Evolutionary conservation across 2,888 invertebrate genomes (phyloP).

Genomic region (Acleris emargana): DNA sequence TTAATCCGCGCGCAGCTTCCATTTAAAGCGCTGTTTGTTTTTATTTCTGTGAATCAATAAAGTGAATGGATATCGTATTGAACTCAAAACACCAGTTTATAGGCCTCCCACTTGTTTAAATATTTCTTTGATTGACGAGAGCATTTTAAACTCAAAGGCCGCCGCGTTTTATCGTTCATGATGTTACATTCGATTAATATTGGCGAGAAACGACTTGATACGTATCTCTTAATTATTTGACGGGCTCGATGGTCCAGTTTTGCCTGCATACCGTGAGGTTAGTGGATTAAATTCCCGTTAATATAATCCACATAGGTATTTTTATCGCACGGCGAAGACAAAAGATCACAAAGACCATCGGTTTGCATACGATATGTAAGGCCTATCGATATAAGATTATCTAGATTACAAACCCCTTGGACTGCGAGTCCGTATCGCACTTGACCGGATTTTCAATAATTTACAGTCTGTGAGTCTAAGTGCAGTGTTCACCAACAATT

Average conservation of each 20-base stretch:
- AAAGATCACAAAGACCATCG: no score
- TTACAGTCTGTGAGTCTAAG: no score
- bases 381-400: no score
- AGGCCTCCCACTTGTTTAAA: not conserved
- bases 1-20: slow-evolving; percentile 63
- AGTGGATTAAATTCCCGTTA: slow-evolving; percentile 7
- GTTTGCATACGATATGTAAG: no score
- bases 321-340: no score
- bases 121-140: slow-evolving; percentile 15
- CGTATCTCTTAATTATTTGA: no score
- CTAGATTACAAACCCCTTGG: no score
- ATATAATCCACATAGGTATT: no score
- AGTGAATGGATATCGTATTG: slow-evolving; percentile 32
- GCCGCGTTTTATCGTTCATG: slow-evolving; percentile 17
- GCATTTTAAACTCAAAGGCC: slow-evolving; percentile 6
- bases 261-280: not conserved
- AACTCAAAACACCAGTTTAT: slow-evolving; percentile 23
- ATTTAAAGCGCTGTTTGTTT: slow-evolving; percentile 56
- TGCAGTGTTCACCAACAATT: no score
- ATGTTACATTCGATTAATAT: slow-evolving; percentile 9
- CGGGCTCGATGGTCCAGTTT: no score
- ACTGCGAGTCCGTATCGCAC: no score
- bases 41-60: slow-evolving; percentile 45
- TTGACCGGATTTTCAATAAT: no score
- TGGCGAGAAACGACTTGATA: not conserved